phyloP scores from a whole-genome alignment of 2,113 vertebrate genomes.

The Hippoglossus stenolepis region DNA sequence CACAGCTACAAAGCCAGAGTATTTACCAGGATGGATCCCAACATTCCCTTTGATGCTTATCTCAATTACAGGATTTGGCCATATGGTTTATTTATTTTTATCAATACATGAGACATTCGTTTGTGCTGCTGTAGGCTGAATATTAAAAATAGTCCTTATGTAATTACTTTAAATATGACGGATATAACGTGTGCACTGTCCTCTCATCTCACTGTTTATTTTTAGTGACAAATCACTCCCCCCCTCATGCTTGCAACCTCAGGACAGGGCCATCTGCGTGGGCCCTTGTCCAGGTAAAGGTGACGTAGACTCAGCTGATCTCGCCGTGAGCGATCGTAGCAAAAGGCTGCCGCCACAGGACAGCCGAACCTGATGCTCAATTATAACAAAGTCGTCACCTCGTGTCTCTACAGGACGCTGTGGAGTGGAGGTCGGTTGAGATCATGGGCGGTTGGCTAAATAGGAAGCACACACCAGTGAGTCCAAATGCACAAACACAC shows the following conservation, averaged over 20 bases:
- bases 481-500: slow-evolving; percentile 25
- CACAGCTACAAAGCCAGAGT: neutral
- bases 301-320: slow-evolving; percentile 58
- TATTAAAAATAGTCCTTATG: slow-evolving; percentile 8
- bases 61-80: neutral
- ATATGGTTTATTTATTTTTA: neutral
- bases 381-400: slow-evolving; percentile 42
- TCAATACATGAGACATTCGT: neutral
- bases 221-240: slow-evolving; percentile 58
- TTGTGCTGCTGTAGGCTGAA: neutral
- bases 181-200: slow-evolving; percentile 2
- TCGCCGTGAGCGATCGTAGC: slow-evolving; percentile 17
- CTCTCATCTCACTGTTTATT: slow-evolving; percentile 46
- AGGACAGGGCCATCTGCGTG: slow-evolving; percentile 69
- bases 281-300: slow-evolving; percentile 60
- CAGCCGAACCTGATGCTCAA: slow-evolving; percentile 20
- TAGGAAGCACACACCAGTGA: slow-evolving; percentile 19
- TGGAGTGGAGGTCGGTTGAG: slow-evolving; percentile 39
- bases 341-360: slow-evolving; percentile 31
- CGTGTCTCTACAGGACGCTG: slow-evolving; percentile 35
- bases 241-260: slow-evolving; percentile 28
- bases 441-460: slow-evolving; percentile 45
- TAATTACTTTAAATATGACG: slow-evolving; percentile 24
- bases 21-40: neutral
- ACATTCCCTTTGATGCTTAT: neutral